These are phyloP conservation scores for Bufo gargarizans DNA, from an alignment of 2,113 vertebrate species.

Conservation along the genomic window DNA sequence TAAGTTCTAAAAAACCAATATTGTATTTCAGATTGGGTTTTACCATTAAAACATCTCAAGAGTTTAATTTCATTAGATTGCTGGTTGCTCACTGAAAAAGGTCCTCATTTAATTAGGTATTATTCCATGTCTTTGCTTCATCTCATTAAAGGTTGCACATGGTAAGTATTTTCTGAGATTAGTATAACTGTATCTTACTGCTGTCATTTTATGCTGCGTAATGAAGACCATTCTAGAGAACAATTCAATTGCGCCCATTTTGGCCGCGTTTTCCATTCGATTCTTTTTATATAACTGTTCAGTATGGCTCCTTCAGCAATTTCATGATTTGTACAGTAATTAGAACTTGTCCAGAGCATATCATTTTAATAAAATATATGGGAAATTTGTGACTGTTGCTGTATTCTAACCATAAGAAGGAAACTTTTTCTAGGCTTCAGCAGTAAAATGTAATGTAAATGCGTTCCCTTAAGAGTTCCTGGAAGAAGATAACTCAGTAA, in stretches of 20 bases:
- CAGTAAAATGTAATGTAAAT: slow-evolving; percentile 9
- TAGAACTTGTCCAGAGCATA: neutral
- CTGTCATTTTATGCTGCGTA: slow-evolving; percentile 34
- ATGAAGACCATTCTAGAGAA: slow-evolving; percentile 10
- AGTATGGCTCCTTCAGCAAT: slow-evolving; percentile 15
- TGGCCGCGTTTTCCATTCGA: neutral
- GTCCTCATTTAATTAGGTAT: slow-evolving; percentile 46
- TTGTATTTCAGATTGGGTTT: neutral
- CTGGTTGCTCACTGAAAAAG: slow-evolving; percentile 12
- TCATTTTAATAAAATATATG: slow-evolving; percentile 6
- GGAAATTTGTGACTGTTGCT: neutral
- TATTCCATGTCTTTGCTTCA: slow-evolving; percentile 6
- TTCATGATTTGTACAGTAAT: neutral
- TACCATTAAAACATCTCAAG: neutral
- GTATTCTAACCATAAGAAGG: neutral
- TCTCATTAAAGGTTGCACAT: slow-evolving; percentile 48
- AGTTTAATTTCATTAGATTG: slow-evolving; percentile 32
- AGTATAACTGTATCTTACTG: slow-evolving; percentile 45
- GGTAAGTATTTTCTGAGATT: slow-evolving; percentile 44
- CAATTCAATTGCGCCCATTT: slow-evolving; percentile 24
- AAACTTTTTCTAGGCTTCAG: neutral
- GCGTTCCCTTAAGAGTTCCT: neutral
- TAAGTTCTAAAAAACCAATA: neutral
- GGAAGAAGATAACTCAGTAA: neutral
- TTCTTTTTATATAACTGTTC: neutral